These are phyloP conservation scores for Halcyon badia DNA, from an alignment of 2,797 vertebrate genomes.

Conservation along the genomic window DNA sequence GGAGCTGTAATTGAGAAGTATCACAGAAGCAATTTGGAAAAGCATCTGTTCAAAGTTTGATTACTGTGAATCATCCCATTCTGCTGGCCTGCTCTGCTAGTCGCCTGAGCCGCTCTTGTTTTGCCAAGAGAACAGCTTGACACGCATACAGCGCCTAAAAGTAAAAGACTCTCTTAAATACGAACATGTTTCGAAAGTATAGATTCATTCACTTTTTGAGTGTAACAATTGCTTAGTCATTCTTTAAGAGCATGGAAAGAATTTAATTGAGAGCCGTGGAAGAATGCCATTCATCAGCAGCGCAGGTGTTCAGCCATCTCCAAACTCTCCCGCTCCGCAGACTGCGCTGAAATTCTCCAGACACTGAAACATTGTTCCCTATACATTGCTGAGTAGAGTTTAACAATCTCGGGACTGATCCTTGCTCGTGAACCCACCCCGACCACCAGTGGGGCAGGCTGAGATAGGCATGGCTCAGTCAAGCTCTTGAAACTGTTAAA, in stretches of 20 bases:
- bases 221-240: slow-evolving; percentile 14
- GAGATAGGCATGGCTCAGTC: background rate
- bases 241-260: background rate
- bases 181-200: background rate
- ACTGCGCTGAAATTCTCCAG: background rate
- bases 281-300: slow-evolving; percentile 30
- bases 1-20: slow-evolving; percentile 48
- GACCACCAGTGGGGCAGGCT: background rate
- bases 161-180: background rate
- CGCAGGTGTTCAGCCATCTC: slow-evolving; percentile 36
- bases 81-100: slow-evolving; percentile 27
- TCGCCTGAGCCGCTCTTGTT: slow-evolving; percentile 8
- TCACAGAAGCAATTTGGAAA: slow-evolving; percentile 39
- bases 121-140: slow-evolving; percentile 39
- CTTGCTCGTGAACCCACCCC: background rate
- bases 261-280: background rate
- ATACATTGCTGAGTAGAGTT: background rate
- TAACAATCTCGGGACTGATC: background rate
- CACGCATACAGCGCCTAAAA: background rate
- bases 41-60: slow-evolving; percentile 33
- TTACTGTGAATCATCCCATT: slow-evolving; percentile 16
- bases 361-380: background rate
- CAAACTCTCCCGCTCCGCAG: background rate
- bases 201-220: background rate
- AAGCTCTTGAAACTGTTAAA: background rate